A percentile compares a stretch with the other conserved stretches of the same genome.
These are phyloP conservation scores for Episyrphus balteatus DNA, from an alignment of 1,140 invertebrate genomes.

Conservation along the genomic window DNA sequence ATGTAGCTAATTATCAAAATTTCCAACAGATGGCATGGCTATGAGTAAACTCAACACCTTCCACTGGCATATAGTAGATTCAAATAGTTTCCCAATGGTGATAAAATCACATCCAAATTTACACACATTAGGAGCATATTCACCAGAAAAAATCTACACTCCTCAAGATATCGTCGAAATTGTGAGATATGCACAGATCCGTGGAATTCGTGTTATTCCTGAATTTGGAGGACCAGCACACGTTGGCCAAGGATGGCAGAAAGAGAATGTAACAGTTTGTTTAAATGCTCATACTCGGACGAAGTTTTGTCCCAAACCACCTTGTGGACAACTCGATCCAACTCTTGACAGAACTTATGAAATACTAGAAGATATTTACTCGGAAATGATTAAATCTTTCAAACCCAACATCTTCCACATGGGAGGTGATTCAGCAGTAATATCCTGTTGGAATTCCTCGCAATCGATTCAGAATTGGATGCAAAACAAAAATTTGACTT, in stretches of 20 bases:
- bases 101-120: slow-evolving; percentile 56
- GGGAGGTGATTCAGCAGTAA: slow-evolving; percentile 75
- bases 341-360: slow-evolving; percentile 62
- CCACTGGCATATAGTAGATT: slow-evolving; percentile 83
- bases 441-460: slow-evolving; percentile 67
- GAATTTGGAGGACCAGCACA: slow-evolving; percentile 84
- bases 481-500: slow-evolving; percentile 44
- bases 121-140: slow-evolving; percentile 60
- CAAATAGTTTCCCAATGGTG: slow-evolving; percentile 72
- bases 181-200: slow-evolving; percentile 53
- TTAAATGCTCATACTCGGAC: slow-evolving; percentile 66
- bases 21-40: slow-evolving; percentile 56
- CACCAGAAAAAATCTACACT: slow-evolving; percentile 49
- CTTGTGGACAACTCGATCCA: slow-evolving; percentile 77
- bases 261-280: slow-evolving; percentile 50
- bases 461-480: slow-evolving; percentile 58
- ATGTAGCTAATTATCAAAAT: slow-evolving; percentile 1
- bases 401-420: slow-evolving; percentile 75
- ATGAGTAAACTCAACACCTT: slow-evolving; percentile 73
- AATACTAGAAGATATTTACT: slow-evolving; percentile 56
- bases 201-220: slow-evolving; percentile 66
- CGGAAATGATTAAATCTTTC: slow-evolving; percentile 48
- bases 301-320: slow-evolving; percentile 69
- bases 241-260: slow-evolving; percentile 79
- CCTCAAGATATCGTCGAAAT: slow-evolving; percentile 45